Base-by-base conservation (phyloP, 2,888 invertebrate species). In the Caenorhabditis sp. region DNA sequence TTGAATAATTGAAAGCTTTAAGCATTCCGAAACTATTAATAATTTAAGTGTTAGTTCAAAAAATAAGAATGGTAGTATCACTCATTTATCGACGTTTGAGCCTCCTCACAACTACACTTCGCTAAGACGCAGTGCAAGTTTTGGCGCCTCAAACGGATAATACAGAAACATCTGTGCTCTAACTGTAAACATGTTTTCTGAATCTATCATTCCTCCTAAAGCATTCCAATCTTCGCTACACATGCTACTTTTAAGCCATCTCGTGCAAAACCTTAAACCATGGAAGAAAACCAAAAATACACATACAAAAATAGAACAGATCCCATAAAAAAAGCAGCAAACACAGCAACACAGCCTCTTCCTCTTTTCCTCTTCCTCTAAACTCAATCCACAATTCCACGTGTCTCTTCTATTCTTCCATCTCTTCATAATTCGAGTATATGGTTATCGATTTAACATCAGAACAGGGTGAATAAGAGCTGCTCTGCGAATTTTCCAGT, bases 401-500 rank as follows among this genome's bases (percentile, higher is more conserved):
- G 8, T 38, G 19, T 22, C 14, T 31, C 28, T 44, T 51, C 63
- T 41, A 61, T 24, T 54, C 54, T n/a, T 64, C 63, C 41, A 22
- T 19, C 28, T 68, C 47, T 41, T 80, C 74, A 31, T 74, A 63
- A 69, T 47, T 80, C 56, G 80, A 80, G 74, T 80, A 80, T n/a
- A 80, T 69, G 10, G 80, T 80, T 22, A 68, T 63, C 28, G 74
- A 74, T 28, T 51, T 68, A 10, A 74, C 56, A 69, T 74, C 74
- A 51, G 68, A 51, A 64, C 74, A 59, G 14, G 80, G 80, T 41
- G 80, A 80, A 26, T 69, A 80, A 24, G 80, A 56, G 19, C 64
- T 61, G 49, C 56, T 72, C 58, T 69, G 77, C 38, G 69, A 63
- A 31, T 79, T 61, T 26, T 79, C 63, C n/a, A 56, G 12, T 6